Base-by-base conservation (phyloP, 2,113 vertebrate species). In the Guaruba guarouba region DNA sequence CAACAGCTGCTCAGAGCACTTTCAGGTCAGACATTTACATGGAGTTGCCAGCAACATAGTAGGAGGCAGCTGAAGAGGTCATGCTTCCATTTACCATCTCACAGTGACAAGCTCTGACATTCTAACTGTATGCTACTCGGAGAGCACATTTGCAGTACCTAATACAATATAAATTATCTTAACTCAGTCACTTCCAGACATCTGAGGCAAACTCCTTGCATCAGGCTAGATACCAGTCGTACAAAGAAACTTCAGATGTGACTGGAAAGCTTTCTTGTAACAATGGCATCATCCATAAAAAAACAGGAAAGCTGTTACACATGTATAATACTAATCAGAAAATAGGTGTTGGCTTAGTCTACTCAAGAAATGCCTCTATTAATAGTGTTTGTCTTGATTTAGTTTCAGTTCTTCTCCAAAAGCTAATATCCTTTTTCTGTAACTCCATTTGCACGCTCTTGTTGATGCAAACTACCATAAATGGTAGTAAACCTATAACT, bases 1-100 rank as follows among this genome's bases (percentile, higher is more conserved):
- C 93, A 96, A 37, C 86, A 92, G 88, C 80, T 93, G 96, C 93
- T 95, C 41, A 39, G 74, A 82, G 92, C 63, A 3, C 55, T 89
- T 93, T 79, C 49, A 75, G 86, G 80, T 90, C 85, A 86, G 68
- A 81, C 14, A 10, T 44, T n/a, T 13, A 61, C 77, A 44, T 35
- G 66, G 49, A 52, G 48, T 39, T 91, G 83, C 80, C 76, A 88
- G 88, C 66, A 88, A 14, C 18, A 35, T 67, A 78, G 48, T 4
- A 1, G 31, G 48, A 95, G 63, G 93, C 88, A 96, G 86, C 49
- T 73, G 77, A 66, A 71, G 80, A 74, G 66, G 83, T 84, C 82
- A 52, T 23, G 52, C 74, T 79, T 86, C 59, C 55, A 28, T 66
- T 77, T 78, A 66, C n/a, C 57, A 31, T 54, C 66, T 73, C 76